phyloP scores from a whole-genome alignment of 2,797 vertebrate genomes.

The Acrossocheilus wenchowensis region DNA sequence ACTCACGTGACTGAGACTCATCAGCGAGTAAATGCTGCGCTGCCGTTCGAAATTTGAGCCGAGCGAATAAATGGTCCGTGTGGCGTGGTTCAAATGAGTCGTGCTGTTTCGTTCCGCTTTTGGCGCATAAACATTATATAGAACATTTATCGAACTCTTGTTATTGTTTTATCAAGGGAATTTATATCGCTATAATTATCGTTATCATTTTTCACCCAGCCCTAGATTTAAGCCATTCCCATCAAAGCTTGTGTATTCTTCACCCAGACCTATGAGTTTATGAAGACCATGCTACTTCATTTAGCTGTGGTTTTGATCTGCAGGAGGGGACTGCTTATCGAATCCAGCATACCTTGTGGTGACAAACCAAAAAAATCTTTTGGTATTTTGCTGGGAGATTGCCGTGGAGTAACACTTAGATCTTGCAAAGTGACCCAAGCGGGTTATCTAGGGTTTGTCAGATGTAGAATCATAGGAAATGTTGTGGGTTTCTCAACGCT shows the following conservation, averaged over 20 bases:
- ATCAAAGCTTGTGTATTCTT: conserved; percentile 63
- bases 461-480: conserved; percentile 46
- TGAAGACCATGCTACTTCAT: conserved; percentile 46
- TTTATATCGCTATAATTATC: background rate
- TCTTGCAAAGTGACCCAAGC: conserved; percentile 44
- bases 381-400: conserved; percentile 47
- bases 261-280: conserved; percentile 52
- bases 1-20: no score
- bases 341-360: conserved; percentile 44
- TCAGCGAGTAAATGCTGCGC: no score
- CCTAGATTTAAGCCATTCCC: conserved; percentile 66
- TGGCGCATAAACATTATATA: background rate
- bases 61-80: background rate
- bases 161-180: background rate
- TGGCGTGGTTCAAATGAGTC: background rate
- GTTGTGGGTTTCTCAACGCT: conserved; percentile 37
- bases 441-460: conserved; percentile 57
- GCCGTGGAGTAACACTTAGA: conserved; percentile 47
- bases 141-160: background rate
- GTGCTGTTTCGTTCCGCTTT: background rate
- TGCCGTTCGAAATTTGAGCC: background rate
- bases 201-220: background rate
- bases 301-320: conserved; percentile 53
- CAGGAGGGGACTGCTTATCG: conserved; percentile 53
- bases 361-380: conserved; percentile 52